A percentile compares a stretch with the other conserved stretches of the same genome.
Conservation (phyloP, 2,113 vertebrate species). For the Phalacrocorax pelagicus region DNA sequence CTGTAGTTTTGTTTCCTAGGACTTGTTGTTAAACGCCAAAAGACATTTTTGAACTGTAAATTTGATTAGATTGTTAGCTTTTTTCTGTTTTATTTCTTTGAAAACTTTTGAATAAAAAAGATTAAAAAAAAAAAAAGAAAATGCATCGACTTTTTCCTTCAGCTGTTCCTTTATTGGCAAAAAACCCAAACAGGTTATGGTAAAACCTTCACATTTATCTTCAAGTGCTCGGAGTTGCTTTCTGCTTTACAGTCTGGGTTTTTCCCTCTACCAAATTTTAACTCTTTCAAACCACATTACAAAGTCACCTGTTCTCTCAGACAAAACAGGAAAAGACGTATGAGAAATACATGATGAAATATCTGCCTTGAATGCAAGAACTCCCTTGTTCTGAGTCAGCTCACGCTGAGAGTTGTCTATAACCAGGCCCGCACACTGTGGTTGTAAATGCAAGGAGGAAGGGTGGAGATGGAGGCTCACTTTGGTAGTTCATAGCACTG, state of each 20-base stretch:
- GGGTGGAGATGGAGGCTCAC: neutral
- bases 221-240: neutral
- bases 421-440: accelerated
- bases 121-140: constrained; percentile 63
- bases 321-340: neutral
- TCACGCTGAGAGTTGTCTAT: accelerated
- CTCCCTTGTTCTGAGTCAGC: neutral
- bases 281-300: neutral
- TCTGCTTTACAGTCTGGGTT: neutral
- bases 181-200: neutral
- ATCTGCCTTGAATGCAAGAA: neutral
- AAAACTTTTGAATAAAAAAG: constrained; percentile 96
- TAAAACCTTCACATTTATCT: neutral
- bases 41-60: constrained; percentile 91
- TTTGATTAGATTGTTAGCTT: constrained; percentile 93
- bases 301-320: neutral
- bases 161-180: neutral
- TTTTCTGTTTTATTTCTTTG: constrained; percentile 94
- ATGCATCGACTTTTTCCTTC: constrained; percentile 38
- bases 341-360: neutral
- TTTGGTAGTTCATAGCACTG: neutral
- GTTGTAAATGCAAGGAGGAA: neutral
- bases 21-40: constrained; percentile 94
- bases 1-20: constrained; percentile 91
- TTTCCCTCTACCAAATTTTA: neutral